phyloP scores from a whole-genome alignment of 1,140 invertebrate genomes.

The Babylonia areolata region DNA sequence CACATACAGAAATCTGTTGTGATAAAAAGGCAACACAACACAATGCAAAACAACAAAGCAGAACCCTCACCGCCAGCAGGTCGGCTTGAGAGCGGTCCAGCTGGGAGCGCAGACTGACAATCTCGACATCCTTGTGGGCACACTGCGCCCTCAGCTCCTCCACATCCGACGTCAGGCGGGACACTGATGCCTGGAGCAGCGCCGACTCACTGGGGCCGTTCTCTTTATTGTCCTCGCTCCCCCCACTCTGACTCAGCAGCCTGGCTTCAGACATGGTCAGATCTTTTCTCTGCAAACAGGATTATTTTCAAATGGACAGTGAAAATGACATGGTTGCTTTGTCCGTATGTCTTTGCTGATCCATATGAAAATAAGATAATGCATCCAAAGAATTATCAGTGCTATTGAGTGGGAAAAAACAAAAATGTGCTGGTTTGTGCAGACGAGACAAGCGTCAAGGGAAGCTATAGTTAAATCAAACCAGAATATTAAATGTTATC shows the following conservation, averaged over 20 bases:
- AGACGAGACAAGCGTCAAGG: too few species aligned
- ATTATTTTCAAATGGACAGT: too few species aligned
- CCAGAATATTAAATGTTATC: too few species aligned
- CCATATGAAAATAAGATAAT: too few species aligned
- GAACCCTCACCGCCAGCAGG: neutral
- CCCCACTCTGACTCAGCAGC: conserved; percentile 46
- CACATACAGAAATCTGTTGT: too few species aligned
- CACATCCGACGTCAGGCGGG: conserved; percentile 61
- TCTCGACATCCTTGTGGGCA: conserved; percentile 53
- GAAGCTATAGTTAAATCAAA: too few species aligned
- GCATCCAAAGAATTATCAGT: too few species aligned
- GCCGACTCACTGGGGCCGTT: conserved; percentile 64
- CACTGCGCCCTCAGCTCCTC: conserved; percentile 51
- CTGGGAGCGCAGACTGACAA: conserved; percentile 50
- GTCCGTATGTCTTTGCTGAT: too few species aligned
- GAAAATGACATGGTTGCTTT: too few species aligned
- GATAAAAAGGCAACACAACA: too few species aligned
- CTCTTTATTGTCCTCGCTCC: conserved; percentile 65
- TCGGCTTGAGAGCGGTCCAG: conserved; percentile 32
- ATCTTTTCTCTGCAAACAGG: conserved; percentile 60
- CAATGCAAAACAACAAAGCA: neutral
- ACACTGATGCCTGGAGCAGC: conserved; percentile 63
- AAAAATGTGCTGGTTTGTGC: too few species aligned
- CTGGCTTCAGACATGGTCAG: conserved; percentile 59
- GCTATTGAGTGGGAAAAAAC: too few species aligned